Base-by-base conservation (phyloP, 2,113 vertebrate genomes). In the Nesoenas mayeri region DNA sequence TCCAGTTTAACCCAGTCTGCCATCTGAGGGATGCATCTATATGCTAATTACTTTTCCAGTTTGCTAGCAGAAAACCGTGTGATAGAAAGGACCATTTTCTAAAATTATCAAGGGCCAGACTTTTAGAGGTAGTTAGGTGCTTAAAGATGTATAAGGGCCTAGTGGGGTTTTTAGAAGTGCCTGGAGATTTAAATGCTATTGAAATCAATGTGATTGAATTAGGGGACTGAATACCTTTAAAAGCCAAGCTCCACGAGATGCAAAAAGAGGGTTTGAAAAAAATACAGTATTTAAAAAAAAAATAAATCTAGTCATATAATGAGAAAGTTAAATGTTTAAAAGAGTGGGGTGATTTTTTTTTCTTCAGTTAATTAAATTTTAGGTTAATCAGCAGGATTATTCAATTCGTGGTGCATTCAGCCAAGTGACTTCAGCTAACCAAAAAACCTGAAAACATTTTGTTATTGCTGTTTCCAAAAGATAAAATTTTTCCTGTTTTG, bases 31-130 rank as follows among this genome's bases (percentile, higher is more conserved):
- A 96, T 96, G 94, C 91, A 97, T 96, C 96, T 97, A 91, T 96
- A 96, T 94, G 93, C 93, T 97, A 97, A 96, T 97, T 95, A 95
- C 89, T 92, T 96, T 97, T 96, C 94, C 95, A 96, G 95, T 95
- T 95, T 96, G 87, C 94, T 95, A 95, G 91, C 93, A 95, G 93
- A 94, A 96, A 95, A 89, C 84, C 72, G 73, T 70, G 72, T 95
- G 91, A 94, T 93, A 96, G 93, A 95, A 95, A 91, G 93, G 95
- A 94, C 91, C 58, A 89, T 95, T 94, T 93, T 95, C 73, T 87
- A 92, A 91, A 89, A 96, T 89, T 92, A 92, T 91, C 94, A 92
- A 84, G 86, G 86, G 65, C 80, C 86, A 91, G 91, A 89, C 34
- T 60, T 95, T 38, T 78, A 80, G 80, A 93, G 50, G 88, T 65